These are phyloP conservation scores for Monomorium pharaonis DNA, from an alignment of 1,140 invertebrate genomes.

Conservation along the genomic window DNA sequence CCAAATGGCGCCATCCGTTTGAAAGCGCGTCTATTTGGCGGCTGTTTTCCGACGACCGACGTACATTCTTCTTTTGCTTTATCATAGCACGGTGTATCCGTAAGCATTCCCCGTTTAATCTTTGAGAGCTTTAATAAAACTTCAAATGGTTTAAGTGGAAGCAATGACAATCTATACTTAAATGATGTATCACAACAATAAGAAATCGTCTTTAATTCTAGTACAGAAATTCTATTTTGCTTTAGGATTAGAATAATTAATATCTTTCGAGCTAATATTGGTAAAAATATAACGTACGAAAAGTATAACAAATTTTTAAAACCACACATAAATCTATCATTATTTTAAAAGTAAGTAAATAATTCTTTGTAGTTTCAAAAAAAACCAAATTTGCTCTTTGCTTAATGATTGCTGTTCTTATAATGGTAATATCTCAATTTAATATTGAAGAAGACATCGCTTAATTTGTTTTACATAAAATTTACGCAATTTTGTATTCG, in stretches of 20 bases:
- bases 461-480: background rate
- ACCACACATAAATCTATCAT: too few species aligned
- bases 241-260: background rate
- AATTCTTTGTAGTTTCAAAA: background rate
- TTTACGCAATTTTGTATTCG: background rate
- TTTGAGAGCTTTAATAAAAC: slow-evolving; percentile 10
- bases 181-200: background rate
- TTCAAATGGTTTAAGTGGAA: background rate
- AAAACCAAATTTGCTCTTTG: background rate
- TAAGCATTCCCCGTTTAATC: slow-evolving; percentile 28
- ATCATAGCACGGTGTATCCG: background rate
- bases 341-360: background rate
- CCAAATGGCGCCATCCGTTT: slow-evolving; percentile 53
- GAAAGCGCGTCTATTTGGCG: slow-evolving; percentile 52
- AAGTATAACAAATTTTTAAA: background rate
- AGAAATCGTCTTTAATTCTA: background rate
- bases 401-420: background rate
- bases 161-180: background rate
- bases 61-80: slow-evolving; percentile 28
- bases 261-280: background rate
- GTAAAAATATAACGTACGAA: background rate
- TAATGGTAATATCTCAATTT: background rate
- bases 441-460: background rate
- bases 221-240: background rate
- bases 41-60: slow-evolving; percentile 29